phyloP scores from a whole-genome alignment of 1,140 invertebrate genomes.

The Spodoptera frugiperda region DNA sequence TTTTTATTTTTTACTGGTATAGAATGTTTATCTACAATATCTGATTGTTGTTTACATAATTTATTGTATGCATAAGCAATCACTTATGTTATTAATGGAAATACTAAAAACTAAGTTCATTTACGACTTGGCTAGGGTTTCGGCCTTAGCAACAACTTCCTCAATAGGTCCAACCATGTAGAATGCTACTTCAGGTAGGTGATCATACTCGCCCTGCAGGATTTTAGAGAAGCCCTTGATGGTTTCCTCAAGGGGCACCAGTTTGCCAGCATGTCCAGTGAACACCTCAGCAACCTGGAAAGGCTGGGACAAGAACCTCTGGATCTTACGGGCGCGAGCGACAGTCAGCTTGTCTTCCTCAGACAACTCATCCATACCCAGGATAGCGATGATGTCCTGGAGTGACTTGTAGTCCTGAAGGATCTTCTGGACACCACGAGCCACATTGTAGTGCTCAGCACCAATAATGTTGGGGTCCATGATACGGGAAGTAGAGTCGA shows the following conservation, averaged over 20 bases:
- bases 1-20: conserved; percentile 38
- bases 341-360: conserved; percentile 99
- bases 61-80: conserved; percentile 40
- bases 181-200: conserved; percentile 98
- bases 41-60: conserved; percentile 30
- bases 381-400: conserved; percentile 99
- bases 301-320: conserved; percentile 99
- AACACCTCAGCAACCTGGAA: conserved; percentile 98
- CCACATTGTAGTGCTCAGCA: conserved; percentile 97
- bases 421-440: conserved; percentile 99
- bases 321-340: conserved; percentile 98
- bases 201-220: conserved; percentile 96
- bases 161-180: conserved; percentile 99
- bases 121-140: conserved; percentile 90
- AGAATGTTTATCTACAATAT: conserved; percentile 49
- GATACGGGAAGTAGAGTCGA: conserved; percentile 99
- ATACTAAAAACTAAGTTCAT: conserved; percentile 18
- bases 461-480: conserved; percentile 99
- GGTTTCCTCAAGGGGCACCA: conserved; percentile 95
- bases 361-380: conserved; percentile 99
- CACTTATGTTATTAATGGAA: conserved; percentile 28
- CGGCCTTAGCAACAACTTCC: conserved; percentile 97
- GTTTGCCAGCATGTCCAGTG: conserved; percentile 97
- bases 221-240: conserved; percentile 93
- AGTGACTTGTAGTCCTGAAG: conserved; percentile 98